Evolutionary conservation across 2,888 invertebrate species (phyloP), one percentile per base, ranked within the genome.

Genomic region (Venustoraphidia nigricollis): DNA sequence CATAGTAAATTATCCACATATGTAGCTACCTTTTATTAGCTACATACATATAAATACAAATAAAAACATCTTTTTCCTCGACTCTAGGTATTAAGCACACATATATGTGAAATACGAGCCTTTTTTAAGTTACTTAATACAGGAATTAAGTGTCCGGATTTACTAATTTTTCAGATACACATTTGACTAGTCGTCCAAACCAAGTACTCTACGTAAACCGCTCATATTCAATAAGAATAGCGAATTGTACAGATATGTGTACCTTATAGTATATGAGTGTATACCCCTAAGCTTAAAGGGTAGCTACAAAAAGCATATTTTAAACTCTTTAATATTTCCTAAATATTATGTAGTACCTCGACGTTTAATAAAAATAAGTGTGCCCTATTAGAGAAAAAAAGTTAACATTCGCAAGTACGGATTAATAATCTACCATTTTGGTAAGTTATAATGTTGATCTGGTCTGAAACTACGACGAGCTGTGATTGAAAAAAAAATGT

Each of bases 111-210:
- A 35, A 44, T 44, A 44, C 35, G 44, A 44, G 44, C 45, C 11
- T 27, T 45, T 45, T 45, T 45, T 45, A 45, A 45, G 37, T 45
- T 37, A 45, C 45, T 45, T 45, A 45, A 45, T 45, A 37, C 45
- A 34, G 45, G 45, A 45, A 45, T 45, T 45, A 45, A 37, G 45
- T 45, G 45, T 27, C 36, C 45, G 45, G 45, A 45, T 45, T 45
- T 45, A 36, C 37, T 45, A 45, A 45, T 45, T 45, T 45, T 45
- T 45, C 45, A 38, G 17, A 45, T 37, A 45, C 37, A 45, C 45
- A 34, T 42, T 42, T 14, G 40, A 14, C 13, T 14, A 39, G 13
- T 11, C 40, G 14, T 39, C 14, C 40, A 14, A 39, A 39, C 13
- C 14, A 6, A 27, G 6, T 27, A 27, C 27, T 27, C 5, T 14